These are phyloP conservation scores for Cryptocephalus moraei DNA, from an alignment of 2,888 invertebrate species.

Conservation along the genomic window DNA sequence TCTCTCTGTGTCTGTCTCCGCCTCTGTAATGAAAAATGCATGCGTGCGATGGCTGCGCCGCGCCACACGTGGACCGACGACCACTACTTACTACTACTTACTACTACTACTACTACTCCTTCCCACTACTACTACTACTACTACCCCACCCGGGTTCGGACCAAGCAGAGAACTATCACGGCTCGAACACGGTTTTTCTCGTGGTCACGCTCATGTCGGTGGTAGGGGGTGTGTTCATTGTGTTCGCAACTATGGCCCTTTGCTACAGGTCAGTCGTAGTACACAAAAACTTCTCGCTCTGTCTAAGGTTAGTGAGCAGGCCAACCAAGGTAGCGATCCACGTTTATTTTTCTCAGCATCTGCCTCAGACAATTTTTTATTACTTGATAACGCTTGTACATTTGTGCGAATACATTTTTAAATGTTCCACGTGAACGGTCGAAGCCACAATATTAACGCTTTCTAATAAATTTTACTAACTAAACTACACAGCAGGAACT, in stretches of 20 bases:
- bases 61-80: constrained; percentile 23
- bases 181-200: constrained; percentile 95
- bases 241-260: constrained; percentile 97
- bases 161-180: constrained; percentile 84
- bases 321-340: constrained; percentile 52
- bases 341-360: constrained; percentile 33
- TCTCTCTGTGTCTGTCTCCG: constrained; percentile 44
- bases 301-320: constrained; percentile 97
- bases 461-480: no score
- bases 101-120: constrained; percentile 31
- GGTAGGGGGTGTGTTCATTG: constrained; percentile 98
- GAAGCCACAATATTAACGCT: no score
- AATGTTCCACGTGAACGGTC: no score
- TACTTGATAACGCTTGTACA: no score
- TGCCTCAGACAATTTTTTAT: constrained; percentile 17
- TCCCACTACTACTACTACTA: constrained; percentile 27
- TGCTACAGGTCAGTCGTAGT: constrained; percentile 99
- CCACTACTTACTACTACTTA: constrained; percentile 32
- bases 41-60: constrained; percentile 34
- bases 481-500: no score
- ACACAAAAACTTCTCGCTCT: constrained; percentile 97
- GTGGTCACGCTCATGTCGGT: constrained; percentile 97
- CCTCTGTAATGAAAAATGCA: constrained; percentile 45
- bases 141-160: constrained; percentile 2
- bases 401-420: no score